Percentiles rank a stretch among this genome's conserved stretches.
Conservation (phyloP, 2,888 invertebrate species). For the Macrophya annulata region DNA sequence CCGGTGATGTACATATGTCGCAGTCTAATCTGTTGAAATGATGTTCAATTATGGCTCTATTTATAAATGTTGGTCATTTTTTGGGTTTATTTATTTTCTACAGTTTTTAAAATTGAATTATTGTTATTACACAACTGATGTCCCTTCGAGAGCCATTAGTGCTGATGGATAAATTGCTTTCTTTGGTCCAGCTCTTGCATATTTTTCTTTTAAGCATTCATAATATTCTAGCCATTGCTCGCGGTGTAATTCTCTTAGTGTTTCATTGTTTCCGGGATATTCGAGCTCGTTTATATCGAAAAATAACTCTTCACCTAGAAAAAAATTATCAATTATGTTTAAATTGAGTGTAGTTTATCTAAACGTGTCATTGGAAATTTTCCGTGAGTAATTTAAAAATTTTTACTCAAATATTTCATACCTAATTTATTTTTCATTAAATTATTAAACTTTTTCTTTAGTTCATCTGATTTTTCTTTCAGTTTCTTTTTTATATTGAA, state of each 20-base stretch:
- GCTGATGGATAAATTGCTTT: conserved; percentile 76
- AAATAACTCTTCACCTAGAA: conserved; percentile 63
- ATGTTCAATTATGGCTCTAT: conserved; percentile 10
- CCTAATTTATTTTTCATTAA: conserved; percentile 58
- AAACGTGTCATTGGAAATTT: neutral
- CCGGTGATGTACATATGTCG: conserved; percentile 82
- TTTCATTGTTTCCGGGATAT: conserved; percentile 79
- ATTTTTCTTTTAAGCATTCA: conserved; percentile 78
- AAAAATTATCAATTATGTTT: neutral
- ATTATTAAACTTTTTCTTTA: conserved; percentile 60
- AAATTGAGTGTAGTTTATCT: neutral
- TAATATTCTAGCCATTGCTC: conserved; percentile 82
- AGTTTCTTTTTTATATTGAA: conserved; percentile 40
- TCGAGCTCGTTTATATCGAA: conserved; percentile 74
- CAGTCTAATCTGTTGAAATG: conserved; percentile 79
- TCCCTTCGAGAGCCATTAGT: conserved; percentile 79
- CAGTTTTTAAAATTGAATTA: neutral
- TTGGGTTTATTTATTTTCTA: conserved; percentile 37
- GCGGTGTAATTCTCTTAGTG: conserved; percentile 75
- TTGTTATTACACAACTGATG: conserved; percentile 76
- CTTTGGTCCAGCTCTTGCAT: conserved; percentile 74
- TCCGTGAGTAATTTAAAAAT: neutral
- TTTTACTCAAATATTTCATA: conserved; percentile 46
- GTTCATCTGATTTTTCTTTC: conserved; percentile 55
- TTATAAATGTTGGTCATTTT: conserved; percentile 39